Percentiles rank a stretch among this genome's conserved stretches.
Evolutionary conservation across 2,113 vertebrate genomes (phyloP).

Genomic region (Petaurus breviceps): DNA sequence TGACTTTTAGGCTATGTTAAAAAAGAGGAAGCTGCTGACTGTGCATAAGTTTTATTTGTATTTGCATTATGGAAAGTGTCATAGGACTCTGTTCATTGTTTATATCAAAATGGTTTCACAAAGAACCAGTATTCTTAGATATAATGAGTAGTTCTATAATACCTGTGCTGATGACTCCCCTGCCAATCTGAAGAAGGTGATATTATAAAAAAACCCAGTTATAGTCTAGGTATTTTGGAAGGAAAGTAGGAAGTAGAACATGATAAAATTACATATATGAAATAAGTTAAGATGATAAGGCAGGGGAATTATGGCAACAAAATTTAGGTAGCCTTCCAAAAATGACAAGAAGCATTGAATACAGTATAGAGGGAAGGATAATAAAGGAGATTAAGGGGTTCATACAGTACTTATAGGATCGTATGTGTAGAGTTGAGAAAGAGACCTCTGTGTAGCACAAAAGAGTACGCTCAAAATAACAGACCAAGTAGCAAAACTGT

Average conservation of each 20-base stretch:
- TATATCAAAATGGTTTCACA: not conserved
- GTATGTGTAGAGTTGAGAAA: not conserved
- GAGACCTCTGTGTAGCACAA: not conserved
- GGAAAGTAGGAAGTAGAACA: not conserved
- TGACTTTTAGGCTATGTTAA: conserved; percentile 23
- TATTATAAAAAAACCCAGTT: not conserved
- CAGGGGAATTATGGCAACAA: not conserved
- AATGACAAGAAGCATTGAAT: not conserved
- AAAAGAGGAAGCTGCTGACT: not conserved
- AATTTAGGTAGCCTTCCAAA: not conserved
- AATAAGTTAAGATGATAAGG: not conserved
- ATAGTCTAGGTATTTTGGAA: not conserved
- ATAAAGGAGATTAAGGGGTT: not conserved
- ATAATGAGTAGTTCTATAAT: not conserved
- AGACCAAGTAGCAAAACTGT: not conserved
- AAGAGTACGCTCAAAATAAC: not conserved
- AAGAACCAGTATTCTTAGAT: not conserved
- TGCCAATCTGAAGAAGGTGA: not conserved
- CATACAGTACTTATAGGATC: not conserved
- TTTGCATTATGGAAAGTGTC: conserved; percentile 38
- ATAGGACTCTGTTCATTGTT: not conserved
- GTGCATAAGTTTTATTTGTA: conserved; percentile 34
- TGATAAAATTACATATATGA: not conserved
- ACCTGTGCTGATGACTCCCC: not conserved
- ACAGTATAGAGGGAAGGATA: not conserved